Conservation (phyloP, 2,797 vertebrate species). For the Sarcoramphus papa region DNA sequence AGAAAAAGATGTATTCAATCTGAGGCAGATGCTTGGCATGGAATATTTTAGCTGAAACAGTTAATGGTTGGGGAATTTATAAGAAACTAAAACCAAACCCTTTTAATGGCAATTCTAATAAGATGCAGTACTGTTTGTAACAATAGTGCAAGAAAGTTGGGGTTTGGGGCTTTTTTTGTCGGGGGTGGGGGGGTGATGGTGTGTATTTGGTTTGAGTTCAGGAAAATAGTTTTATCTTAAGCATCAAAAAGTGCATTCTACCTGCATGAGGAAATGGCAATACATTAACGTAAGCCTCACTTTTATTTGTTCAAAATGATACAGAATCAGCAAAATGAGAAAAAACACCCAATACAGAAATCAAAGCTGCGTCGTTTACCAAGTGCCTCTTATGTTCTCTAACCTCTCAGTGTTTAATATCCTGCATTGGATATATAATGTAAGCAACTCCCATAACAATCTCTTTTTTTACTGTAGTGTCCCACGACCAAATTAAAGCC, state of each 20-base stretch:
- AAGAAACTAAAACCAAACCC: neutral
- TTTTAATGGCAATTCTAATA: neutral
- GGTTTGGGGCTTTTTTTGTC: neutral
- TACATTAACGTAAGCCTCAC: neutral
- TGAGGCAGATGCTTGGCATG: neutral
- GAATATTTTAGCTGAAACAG: neutral
- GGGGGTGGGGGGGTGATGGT: accelerated
- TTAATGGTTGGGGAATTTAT: neutral
- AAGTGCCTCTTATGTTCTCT: neutral
- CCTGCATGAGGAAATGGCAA: neutral
- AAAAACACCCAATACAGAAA: neutral
- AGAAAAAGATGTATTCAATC: neutral
- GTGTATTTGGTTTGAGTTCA: neutral
- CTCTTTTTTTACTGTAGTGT: neutral
- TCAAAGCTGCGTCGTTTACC: neutral
- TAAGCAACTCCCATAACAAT: neutral
- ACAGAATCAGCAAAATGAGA: neutral
- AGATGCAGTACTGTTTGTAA: neutral
- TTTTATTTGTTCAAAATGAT: neutral
- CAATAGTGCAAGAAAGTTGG: neutral
- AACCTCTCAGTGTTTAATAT: constrained; percentile 14
- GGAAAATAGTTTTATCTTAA: neutral
- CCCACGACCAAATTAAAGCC: constrained; percentile 9
- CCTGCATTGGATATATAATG: neutral
- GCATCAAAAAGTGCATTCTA: neutral